Evolutionary conservation across 2,797 vertebrate species (phyloP), one percentile per base, ranked within the genome.

Genomic region (Semaprochilodus insignis): DNA sequence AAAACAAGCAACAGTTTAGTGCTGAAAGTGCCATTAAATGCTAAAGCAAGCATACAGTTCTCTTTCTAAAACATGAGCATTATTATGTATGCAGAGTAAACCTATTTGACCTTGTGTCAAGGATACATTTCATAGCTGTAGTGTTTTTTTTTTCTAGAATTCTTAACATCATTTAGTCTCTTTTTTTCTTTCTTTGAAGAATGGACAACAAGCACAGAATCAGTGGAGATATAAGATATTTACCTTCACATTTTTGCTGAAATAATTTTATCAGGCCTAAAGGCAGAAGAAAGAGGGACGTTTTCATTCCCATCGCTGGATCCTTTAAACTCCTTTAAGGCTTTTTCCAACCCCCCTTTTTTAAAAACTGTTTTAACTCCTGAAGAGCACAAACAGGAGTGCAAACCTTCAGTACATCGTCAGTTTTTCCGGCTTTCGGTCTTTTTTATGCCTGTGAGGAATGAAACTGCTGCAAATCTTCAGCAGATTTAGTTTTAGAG

Each of bases 251-350:
- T 91, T 94, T 36, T 92, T 90, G 93, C 86, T 92, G 94, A 92
- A 92, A 94, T 88, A 92, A 89, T 92, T 93, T 91, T 87, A 95
- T 93, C 93, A 94, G 95, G 94, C 95, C 95, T 95, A 94, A 92
- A 93, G 87, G 91, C 89, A 91, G 91, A 90, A 90, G 87, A 88
- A 93, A 91, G 88, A 93, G 90, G 90, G 90, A 91, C 87, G 90
- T 90, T 94, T 94, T 93, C 93, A 92, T 92, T 94, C 92, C 93
- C 95, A 94, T 95, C 94, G 93, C 92, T 93, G 91, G 92, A 93
- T 95, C 94, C 90, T 66, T 66, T 36, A 62, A 59, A 21, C 21
- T 59, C 21, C 15, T 59, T 23, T 23, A 48, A 48, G 44, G 44
- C 44, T 48, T 48, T 48, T 48, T 48, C 44, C 31, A 31, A 31